Conservation (phyloP, 2,797 vertebrate species). For the Gambusia yucatana region DNA sequence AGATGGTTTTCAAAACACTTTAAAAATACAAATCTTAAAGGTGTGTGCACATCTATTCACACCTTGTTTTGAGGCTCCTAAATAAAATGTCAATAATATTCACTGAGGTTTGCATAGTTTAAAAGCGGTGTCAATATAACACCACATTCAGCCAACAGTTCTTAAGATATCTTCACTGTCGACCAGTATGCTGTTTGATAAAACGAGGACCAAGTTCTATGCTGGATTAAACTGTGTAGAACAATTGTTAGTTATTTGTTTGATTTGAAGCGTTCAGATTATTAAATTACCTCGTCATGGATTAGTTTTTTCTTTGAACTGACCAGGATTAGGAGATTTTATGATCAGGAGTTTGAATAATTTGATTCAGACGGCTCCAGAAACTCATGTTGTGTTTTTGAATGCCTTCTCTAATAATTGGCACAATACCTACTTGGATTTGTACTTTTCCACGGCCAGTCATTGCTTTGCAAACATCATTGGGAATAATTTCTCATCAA, state of each 20-base stretch:
- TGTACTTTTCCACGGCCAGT: constrained; percentile 47
- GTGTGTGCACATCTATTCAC: background rate
- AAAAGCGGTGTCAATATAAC: background rate
- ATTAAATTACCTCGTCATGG: constrained; percentile 47
- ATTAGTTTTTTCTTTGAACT: constrained; percentile 58
- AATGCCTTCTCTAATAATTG: constrained; percentile 61
- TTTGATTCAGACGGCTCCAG: constrained; percentile 49
- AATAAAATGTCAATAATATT: background rate
- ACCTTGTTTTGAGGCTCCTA: background rate
- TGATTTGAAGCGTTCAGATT: constrained; percentile 48
- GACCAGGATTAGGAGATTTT: constrained; percentile 49
- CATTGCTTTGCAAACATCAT: constrained; percentile 27
- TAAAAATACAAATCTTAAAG: background rate
- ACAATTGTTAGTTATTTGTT: constrained; percentile 44
- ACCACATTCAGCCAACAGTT: background rate
- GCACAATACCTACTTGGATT: constrained; percentile 38
- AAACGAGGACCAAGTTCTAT: background rate
- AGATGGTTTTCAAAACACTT: background rate
- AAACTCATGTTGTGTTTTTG: constrained; percentile 33
- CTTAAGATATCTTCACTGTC: background rate
- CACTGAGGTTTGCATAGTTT: background rate
- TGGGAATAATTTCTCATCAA: constrained; percentile 24
- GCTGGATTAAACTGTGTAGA: constrained; percentile 13
- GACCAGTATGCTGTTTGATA: background rate
- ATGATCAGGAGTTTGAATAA: constrained; percentile 66